Base-by-base conservation (phyloP, 2,113 vertebrate species). In the Dromiciops gliroides region DNA sequence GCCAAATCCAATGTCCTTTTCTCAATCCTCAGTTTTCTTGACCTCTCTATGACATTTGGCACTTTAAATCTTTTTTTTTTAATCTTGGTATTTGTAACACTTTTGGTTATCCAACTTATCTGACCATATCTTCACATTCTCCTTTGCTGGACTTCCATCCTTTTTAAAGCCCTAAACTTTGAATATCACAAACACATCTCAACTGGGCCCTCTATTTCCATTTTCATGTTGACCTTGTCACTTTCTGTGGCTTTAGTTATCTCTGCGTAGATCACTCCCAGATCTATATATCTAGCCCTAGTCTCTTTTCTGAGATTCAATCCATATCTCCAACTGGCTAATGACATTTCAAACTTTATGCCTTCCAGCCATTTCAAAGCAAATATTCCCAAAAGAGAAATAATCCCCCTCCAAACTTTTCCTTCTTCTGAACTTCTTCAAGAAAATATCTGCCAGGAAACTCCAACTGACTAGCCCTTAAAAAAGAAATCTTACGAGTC, bases 401-500 rank as follows among this genome's bases (percentile, higher is more conserved):
- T 60, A 8, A 31, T 53, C 26, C 19, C n/a, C 37, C n/a, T 6
- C n/a, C 22, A 75, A 75, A 75, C 8, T 2, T 75, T 75, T 7
- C 1, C 67, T n/a, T 67, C 60, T 75, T 75, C 37, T n/a, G 37
- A 75, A 75, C 14, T 75, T 75, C 16, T 75, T n/a, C n/a, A 31
- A 83, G 67, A 44, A 96, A 95, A 47, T 11, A 1, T 89, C 49
- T 94, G 37, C 92, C 93, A 89, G n/a, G 22, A 95, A 92, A 93
- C 10, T 91, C 23, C 50, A 94, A 10, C 93, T 94, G 60, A 51
- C 48, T 92, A 31, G 67, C 1, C 89, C 90, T 92, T 96, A 94
- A 88, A 96, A 95, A 95, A 95, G 26, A 52, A 51, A 94, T 94
- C 93, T 94, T 89, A 22, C 91, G 96, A 50, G 56, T 37, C 24